phyloP scores from a whole-genome alignment of 2,113 vertebrate species.

The Martes martes region DNA sequence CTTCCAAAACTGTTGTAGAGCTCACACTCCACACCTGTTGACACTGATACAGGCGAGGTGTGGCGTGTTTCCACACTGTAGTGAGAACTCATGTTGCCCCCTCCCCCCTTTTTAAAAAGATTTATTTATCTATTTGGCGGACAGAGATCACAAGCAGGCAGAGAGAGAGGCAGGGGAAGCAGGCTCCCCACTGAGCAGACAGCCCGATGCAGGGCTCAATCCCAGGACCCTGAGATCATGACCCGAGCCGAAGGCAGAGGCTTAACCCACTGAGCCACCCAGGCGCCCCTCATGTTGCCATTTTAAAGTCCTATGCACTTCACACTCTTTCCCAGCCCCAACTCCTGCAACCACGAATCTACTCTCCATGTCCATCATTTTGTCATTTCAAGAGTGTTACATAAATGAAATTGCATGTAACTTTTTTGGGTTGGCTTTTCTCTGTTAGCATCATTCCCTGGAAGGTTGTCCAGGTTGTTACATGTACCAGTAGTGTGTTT shows the following conservation, averaged over 20 bases:
- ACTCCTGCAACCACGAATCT: neutral
- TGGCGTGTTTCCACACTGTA: neutral
- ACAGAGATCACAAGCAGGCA: no score
- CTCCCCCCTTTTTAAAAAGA: no score
- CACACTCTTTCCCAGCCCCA: neutral
- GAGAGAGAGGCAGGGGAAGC: no score
- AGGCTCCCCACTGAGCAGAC: no score
- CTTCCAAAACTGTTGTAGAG: neutral
- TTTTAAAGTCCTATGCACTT: neutral
- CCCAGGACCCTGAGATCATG: no score
- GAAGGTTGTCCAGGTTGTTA: neutral
- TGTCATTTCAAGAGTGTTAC: neutral
- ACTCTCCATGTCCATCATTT: neutral
- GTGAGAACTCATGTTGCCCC: neutral
- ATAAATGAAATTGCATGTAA: neutral
- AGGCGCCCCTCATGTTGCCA: no score
- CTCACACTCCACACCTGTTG: neutral
- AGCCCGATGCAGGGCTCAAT: no score
- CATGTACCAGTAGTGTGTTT: neutral
- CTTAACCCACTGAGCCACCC: no score
- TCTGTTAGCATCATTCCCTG: neutral
- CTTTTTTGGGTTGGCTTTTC: neutral
- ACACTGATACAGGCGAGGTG: rapidly evolving
- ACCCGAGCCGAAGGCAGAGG: no score
- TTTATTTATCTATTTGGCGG: no score